Percentiles rank a stretch among this genome's conserved stretches.
Conservation (phyloP, 2,888 invertebrate genomes). For the Rhynchonema sp. region DNA sequence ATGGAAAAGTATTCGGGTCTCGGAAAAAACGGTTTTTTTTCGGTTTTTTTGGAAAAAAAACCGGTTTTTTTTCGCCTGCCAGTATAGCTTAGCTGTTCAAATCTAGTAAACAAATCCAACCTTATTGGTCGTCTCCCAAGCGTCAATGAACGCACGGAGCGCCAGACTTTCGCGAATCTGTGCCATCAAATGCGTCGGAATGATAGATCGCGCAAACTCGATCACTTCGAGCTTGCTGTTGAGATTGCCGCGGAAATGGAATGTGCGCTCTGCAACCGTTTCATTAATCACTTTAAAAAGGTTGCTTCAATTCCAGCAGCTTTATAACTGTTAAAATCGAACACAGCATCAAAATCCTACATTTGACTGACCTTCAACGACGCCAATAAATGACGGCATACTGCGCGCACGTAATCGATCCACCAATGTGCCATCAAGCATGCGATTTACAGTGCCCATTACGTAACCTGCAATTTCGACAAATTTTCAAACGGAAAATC, state of each 20-base stretch:
- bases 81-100: background rate
- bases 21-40: too few relatives aligned
- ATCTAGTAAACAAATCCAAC: background rate
- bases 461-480: constrained; percentile 23
- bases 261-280: background rate
- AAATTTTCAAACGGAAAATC: too few relatives aligned
- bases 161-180: background rate
- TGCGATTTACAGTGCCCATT: constrained; percentile 26
- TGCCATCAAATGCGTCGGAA: background rate
- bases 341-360: background rate
- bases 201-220: background rate
- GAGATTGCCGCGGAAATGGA: background rate
- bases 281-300: too few relatives aligned
- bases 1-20: too few relatives aligned
- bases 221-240: background rate
- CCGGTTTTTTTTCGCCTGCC: too few relatives aligned
- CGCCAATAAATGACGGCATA: constrained; percentile 25
- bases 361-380: constrained; percentile 23
- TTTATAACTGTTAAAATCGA: too few relatives aligned
- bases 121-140: background rate
- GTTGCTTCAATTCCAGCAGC: too few relatives aligned
- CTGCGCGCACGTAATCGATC: constrained; percentile 19
- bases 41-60: too few relatives aligned
- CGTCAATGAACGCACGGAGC: background rate
- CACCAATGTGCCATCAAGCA: constrained; percentile 19